Conservation (phyloP, 2,888 invertebrate species). For the Chalcosyrphus nemorum region DNA sequence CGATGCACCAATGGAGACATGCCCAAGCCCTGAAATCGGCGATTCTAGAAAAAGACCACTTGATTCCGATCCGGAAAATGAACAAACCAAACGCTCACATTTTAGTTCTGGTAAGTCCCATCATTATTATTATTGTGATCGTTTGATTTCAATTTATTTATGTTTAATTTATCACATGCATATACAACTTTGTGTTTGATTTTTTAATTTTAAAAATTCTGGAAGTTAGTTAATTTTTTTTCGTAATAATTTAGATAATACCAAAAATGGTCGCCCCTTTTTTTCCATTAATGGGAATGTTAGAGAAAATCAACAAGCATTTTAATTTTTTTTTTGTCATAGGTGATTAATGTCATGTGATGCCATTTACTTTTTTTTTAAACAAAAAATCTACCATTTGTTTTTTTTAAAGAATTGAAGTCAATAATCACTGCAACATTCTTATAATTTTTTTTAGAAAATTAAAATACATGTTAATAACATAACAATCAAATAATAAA, state of each 20-base stretch:
- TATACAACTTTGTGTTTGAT: constrained; percentile 63
- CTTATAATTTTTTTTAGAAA: constrained; percentile 60
- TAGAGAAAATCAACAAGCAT: constrained; percentile 46
- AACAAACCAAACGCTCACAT: constrained; percentile 94
- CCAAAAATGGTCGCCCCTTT: constrained; percentile 13
- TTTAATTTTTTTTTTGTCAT: constrained; percentile 6
- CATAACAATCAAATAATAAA: constrained; percentile 24
- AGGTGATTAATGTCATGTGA: constrained; percentile 61
- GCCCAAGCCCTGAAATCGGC: constrained; percentile 94
- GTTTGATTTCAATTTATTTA: constrained; percentile 73
- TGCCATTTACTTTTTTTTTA: constrained; percentile 20
- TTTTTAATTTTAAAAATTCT: constrained; percentile 7
- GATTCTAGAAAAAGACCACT: constrained; percentile 95
- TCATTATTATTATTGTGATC: constrained; percentile 72
- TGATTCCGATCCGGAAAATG: constrained; percentile 92
- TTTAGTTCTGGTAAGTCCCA: constrained; percentile 91
- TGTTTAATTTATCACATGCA: constrained; percentile 75
- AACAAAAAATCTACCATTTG: constrained; percentile 31
- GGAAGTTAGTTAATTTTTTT: constrained; percentile 14
- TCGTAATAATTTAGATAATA: constrained; percentile 31
- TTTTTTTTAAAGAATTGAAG: constrained; percentile 20
- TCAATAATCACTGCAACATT: constrained; percentile 69
- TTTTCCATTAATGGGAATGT: constrained; percentile 39
- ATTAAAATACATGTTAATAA: constrained; percentile 46
- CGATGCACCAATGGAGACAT: constrained; percentile 96